phyloP scores from a whole-genome alignment of 2,113 vertebrate species.

The mouse (Mus musculus) region GRCm39 chr10:25305001-25305500 shows the following conservation, averaged over 20 bases:
- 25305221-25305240: background rate
- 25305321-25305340: background rate
- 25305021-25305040: background rate
- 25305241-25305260: background rate
- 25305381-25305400: background rate
- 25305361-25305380: background rate
- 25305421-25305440: background rate
- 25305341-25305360: background rate
- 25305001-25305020: background rate
- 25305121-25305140: background rate
- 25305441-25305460: background rate
- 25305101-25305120: background rate
- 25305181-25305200: background rate
- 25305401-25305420: background rate
- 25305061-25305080: background rate
- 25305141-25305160: background rate
- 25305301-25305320: background rate
- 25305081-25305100: background rate
- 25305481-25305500: constrained; percentile 4
- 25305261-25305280: background rate
- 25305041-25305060: constrained; percentile 28
- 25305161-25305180: background rate
- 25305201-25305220: too few relatives aligned
- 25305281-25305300: background rate
- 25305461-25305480: background rate